Base-by-base conservation (phyloP, 2,797 vertebrate species). In the Eutrigla gurnardus region DNA sequence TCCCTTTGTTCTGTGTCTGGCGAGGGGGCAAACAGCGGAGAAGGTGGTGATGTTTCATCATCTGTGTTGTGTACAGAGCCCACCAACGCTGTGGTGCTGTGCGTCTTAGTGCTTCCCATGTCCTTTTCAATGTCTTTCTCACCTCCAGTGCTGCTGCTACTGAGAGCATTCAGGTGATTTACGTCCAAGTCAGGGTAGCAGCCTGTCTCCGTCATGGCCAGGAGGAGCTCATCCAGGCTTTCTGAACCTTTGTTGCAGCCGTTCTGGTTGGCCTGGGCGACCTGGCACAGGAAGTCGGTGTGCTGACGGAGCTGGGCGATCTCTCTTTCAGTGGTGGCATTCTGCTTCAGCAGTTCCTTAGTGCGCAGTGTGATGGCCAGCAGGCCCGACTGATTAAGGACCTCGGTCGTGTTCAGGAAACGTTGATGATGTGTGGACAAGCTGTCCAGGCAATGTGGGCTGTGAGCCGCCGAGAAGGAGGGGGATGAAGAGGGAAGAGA, bases 401-500 rank as follows among this genome's bases (percentile, higher is more conserved):
- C 91, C 75, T 93, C 93, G 0, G 93, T 87, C 0, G 94, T 94
- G 86, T 94, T 93, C 58, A 89, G 83, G 77, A 94, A 94, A 33
- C 91, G 92, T 0, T 75, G 88, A 45, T 92, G 88, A 15, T 68
- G 86, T 3, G 35, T 75, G 1, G 80, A 77, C 0, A 78, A 78
- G 70, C 70, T 63, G 52, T 82, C 80, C 7, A 49, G 40, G 15
- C 4, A 10, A 13, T 81, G 81, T 17, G 68, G 77, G 70, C 78
- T 87, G n/a, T 65, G 74, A 61, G 66, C 59, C 5, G 17, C 57
- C 17, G 79, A 86, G 4, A 81, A 87, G 2, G 70, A 67, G 1
- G 75, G 3, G 13, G 82, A 85, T 40, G 77, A 60, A n/a, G 75
- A 82, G 5, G 68, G 50, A 15, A 72, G 67, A 13, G 78, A 79